Base-by-base conservation (phyloP, 1,140 invertebrate species). In the Nymphalis io region DNA sequence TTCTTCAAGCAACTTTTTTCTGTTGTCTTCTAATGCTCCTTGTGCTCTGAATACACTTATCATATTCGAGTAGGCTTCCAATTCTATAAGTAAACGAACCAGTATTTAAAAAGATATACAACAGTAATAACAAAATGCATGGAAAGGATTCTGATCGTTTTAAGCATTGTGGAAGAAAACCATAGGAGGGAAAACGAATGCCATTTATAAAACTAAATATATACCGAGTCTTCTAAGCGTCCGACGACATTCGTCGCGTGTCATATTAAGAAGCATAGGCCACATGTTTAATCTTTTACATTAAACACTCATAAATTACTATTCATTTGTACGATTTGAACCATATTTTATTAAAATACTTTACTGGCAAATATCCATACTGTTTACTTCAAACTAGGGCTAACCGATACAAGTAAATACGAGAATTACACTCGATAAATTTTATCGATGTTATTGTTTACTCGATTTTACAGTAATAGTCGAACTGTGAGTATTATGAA, bases 41-140 rank as follows among this genome's bases (percentile, higher is more conserved):
- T 98, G 97, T 81, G 97, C 98, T 91, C 98, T 94, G 87, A 98
- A 95, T 72, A 97, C 97, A 81, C 96, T 96, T 59, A 98, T 95
- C 87, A 98, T 93, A 84, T 95, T 94, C 77, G 96, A 95, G 93
- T 98, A 98, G 72, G 97, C 97, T 92, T 98, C 96, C 77, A 98
- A 91, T 93, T 98, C 98, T 97, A 83, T 62, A 93, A 92, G 82
- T 77, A 89, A 85, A 81, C 60, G 79, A 74, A 79, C 68, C 71
- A 58, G 57, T 68, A 42, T 70, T 74, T 48, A 53, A 63, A 67
- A 59, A 61, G 51, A 40, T n/a, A 16, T 38, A 33, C 40, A 44
- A 67, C 23, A 55, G 15, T 40, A 21, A 55, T 13, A 33, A 60
- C 27, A 57, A 67, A 33, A 57, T 48, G n/a, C 23, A 79, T 78